Conservation (phyloP, 1,140 invertebrate genomes). For the Drosophila insularis region DNA sequence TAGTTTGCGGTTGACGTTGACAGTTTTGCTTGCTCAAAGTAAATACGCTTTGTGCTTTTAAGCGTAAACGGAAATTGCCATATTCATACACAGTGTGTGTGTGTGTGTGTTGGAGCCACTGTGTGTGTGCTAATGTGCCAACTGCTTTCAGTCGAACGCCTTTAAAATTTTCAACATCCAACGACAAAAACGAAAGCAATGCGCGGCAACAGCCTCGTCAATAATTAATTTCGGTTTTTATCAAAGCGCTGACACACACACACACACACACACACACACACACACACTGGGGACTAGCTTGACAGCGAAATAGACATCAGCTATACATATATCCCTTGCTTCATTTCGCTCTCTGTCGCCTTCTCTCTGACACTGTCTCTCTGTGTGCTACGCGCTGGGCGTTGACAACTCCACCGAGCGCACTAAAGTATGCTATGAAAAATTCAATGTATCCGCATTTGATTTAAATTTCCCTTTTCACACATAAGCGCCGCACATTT, state of each 20-base stretch:
- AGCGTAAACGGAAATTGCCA: conserved; percentile 65
- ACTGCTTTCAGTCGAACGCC: conserved; percentile 77
- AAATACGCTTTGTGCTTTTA: conserved; percentile 66
- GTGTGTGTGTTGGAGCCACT: conserved; percentile 28
- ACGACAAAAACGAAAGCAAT: conserved; percentile 44
- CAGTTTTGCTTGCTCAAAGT: conserved; percentile 70
- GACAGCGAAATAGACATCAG: conserved; percentile 64
- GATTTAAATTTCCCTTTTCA: conserved; percentile 72
- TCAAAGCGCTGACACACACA: conserved; percentile 58
- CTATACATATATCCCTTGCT: conserved; percentile 6
- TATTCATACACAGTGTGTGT: conserved; percentile 11
- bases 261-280: conserved; percentile 18
- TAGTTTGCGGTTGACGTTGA: conserved; percentile 68
- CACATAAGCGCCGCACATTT: conserved; percentile 47
- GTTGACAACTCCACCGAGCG: conserved; percentile 40
- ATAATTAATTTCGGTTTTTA: conserved; percentile 81
- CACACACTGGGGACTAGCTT: conserved; percentile 51
- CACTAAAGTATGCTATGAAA: conserved; percentile 72
- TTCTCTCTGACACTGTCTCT: background rate
- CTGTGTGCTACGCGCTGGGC: conserved; percentile 23
- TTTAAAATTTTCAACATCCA: conserved; percentile 71
- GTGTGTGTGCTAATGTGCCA: conserved; percentile 52
- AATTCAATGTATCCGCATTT: conserved; percentile 71
- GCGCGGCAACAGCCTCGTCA: conserved; percentile 56
- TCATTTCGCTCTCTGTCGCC: background rate